Base-by-base conservation (phyloP, 23 tunicate species). In the Aplidium turbinatum region DNA sequence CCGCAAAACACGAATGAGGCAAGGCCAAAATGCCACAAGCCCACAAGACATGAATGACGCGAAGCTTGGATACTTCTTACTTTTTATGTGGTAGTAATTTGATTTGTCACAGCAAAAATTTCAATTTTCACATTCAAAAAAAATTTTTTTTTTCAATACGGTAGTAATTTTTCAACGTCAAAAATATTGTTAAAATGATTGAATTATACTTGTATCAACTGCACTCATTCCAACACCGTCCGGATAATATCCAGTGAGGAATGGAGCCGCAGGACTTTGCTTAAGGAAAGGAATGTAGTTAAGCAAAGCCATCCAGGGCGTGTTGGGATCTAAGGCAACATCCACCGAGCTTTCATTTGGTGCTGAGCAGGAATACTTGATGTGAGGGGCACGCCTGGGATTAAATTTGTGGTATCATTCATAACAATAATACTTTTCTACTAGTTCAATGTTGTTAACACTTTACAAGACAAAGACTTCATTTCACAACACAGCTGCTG, bases 161-260 rank as follows among this genome's bases (percentile, higher is more conserved):
- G n/a, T n/a, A n/a, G n/a, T n/a, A n/a, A n/a, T n/a, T n/a, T n/a
- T n/a, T n/a, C n/a, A n/a, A n/a, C n/a, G n/a, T n/a, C n/a, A n/a
- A n/a, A n/a, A n/a, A n/a, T n/a, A n/a, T n/a, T n/a, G n/a, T n/a
- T n/a, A n/a, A n/a, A n/a, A n/a, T n/a, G n/a, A n/a, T n/a, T n/a
- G n/a, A n/a, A n/a, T n/a, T n/a, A 45, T 71, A 73, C 79, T 48
- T 60, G 84, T 80, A 36, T 92, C 98, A 28, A 92, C 90, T n/a
- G 90, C 98, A 57, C 92, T 85, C 90, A 85, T 87, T 7, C 98
- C 98, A 7, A 92, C 92, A 36, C 98, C 98, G 47, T 92, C 98
- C 3, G 98, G 98, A 58, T 92, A 92, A 57, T 92, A 92, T 13
- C 87, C 85, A 22, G 85, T 85, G 5, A 92, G 47, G 30, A 85